Conservation (phyloP, 2,113 vertebrate genomes). For the Phylloscopus trochiloides region DNA sequence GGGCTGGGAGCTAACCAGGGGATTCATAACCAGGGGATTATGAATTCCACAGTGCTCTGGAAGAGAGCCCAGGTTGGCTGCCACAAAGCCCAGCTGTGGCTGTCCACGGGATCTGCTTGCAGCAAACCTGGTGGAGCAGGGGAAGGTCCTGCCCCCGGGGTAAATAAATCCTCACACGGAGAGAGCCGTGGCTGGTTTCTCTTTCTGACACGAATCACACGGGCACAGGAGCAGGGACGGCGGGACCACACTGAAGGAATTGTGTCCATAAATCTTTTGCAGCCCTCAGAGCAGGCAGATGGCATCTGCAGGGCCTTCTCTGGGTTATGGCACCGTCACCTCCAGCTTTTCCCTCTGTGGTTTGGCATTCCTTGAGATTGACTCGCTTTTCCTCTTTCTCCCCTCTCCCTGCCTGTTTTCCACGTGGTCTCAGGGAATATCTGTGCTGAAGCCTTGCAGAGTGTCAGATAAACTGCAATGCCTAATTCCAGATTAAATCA, state of each 20-base stretch:
- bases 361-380: background rate
- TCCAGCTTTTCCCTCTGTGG: background rate
- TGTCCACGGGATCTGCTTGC: background rate
- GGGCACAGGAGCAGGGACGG: background rate
- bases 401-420: background rate
- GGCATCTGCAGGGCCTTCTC: background rate
- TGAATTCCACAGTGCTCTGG: background rate
- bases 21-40: background rate
- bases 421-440: background rate
- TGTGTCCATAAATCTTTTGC: background rate
- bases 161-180: background rate
- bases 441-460: background rate
- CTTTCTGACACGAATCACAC: background rate
- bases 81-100: background rate
- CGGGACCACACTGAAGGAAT: background rate
- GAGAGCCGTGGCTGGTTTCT: background rate
- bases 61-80: background rate
- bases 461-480: background rate
- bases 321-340: background rate
- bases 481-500: background rate
- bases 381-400: background rate
- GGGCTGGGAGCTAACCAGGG: background rate
- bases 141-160: background rate
- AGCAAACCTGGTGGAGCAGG: accelerated
- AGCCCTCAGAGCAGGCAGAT: background rate